phyloP scores from a whole-genome alignment of 2,113 vertebrate genomes.

The Thymallus thymallus region DNA sequence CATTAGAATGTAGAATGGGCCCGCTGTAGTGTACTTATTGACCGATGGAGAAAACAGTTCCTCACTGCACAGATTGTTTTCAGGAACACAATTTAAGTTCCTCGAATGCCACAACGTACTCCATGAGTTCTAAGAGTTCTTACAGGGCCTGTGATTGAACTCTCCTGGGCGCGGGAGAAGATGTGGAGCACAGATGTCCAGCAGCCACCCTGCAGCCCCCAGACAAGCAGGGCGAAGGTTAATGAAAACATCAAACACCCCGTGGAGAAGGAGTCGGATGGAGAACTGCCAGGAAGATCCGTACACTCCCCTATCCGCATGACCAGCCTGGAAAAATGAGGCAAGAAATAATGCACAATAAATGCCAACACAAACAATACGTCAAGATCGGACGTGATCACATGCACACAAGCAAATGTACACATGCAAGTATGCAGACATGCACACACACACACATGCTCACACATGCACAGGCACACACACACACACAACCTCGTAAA shows the following conservation, averaged over 20 bases:
- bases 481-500: too few relatives aligned
- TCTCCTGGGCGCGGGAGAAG: constrained; percentile 48
- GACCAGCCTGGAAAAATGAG: constrained; percentile 25
- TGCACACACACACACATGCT: too few relatives aligned
- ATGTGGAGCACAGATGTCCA: constrained; percentile 46
- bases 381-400: too few relatives aligned
- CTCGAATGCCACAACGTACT: constrained; percentile 29
- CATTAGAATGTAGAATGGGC: too few relatives aligned
- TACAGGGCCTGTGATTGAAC: constrained; percentile 65
- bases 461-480: too few relatives aligned
- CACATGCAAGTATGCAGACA: too few relatives aligned
- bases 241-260: constrained; percentile 71
- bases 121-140: constrained; percentile 34
- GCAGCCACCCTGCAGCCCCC: constrained; percentile 39
- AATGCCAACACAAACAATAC: too few relatives aligned
- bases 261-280: constrained; percentile 37
- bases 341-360: background rate
- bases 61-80: too few relatives aligned
- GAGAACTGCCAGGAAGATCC: too few relatives aligned
- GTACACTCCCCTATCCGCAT: too few relatives aligned
- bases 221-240: constrained; percentile 54
- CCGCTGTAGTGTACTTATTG: too few relatives aligned
- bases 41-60: too few relatives aligned
- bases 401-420: background rate
- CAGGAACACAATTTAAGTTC: constrained; percentile 51